Percentiles rank a stretch among this genome's conserved stretches.
Evolutionary conservation across 2,888 invertebrate genomes (phyloP).

Genomic region (Dioctria rufipes): DNA sequence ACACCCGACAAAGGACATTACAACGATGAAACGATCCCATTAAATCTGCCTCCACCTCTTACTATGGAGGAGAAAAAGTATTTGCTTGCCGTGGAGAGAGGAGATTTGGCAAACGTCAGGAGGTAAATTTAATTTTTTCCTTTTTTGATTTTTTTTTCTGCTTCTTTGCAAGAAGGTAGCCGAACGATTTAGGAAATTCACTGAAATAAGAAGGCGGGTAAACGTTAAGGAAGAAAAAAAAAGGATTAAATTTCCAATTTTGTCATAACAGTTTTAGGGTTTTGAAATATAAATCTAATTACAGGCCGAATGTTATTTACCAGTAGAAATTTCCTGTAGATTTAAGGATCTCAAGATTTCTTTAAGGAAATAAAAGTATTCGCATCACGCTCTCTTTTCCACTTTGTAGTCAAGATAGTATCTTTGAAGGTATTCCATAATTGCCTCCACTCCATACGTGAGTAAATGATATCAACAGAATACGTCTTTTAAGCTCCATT

Average conservation of each 20-base stretch:
- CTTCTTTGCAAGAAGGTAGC: not conserved
- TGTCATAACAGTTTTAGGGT: constrained; percentile 28
- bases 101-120: constrained; percentile 90
- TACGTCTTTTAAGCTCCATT: not conserved
- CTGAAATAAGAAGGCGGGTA: not conserved
- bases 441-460: constrained; percentile 15
- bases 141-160: not conserved
- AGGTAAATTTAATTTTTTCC: constrained; percentile 73
- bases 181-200: constrained; percentile 18
- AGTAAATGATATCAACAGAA: constrained; percentile 22
- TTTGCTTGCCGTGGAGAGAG: constrained; percentile 92
- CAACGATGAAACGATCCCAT: constrained; percentile 70
- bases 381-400: constrained; percentile 34
- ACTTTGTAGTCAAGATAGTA: constrained; percentile 29
- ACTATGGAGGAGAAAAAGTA: constrained; percentile 91
- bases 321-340: not conserved
- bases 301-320: constrained; percentile 14
- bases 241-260: constrained; percentile 47
- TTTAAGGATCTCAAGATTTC: not conserved
- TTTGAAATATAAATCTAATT: constrained; percentile 26
- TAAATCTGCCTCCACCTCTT: constrained; percentile 81
- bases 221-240: constrained; percentile 5
- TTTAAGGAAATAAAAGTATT: constrained; percentile 23
- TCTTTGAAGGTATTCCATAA: not conserved
- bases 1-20: constrained; percentile 46